Evolutionary conservation across 2,888 invertebrate species (phyloP).

Genomic region (Dexiosoma caninum): DNA sequence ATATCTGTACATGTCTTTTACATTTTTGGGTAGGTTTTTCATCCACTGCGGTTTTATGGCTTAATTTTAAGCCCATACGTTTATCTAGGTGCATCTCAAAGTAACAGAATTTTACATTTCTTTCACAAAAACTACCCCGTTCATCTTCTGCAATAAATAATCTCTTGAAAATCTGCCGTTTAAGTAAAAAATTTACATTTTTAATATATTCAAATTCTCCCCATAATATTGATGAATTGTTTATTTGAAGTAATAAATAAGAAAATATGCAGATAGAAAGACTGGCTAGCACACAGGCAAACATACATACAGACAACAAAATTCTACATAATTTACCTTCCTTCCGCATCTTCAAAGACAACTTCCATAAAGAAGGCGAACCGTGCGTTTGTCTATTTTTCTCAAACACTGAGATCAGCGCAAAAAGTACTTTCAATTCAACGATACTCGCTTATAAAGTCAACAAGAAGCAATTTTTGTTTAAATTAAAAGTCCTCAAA

Average conservation of each 20-base stretch:
- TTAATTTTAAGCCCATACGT: too few relatives aligned
- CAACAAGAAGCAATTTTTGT: conserved; percentile 1
- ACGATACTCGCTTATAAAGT: conserved; percentile 2
- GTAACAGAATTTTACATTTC: too few relatives aligned
- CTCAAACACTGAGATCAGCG: not conserved
- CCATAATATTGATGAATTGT: conserved; percentile 45
- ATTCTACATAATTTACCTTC: conserved; percentile 28
- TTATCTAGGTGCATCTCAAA: too few relatives aligned
- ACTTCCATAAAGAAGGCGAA: not conserved
- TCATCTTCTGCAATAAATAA: not conserved
- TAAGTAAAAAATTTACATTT: conserved; percentile 21
- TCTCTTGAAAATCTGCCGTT: not conserved
- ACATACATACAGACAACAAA: too few relatives aligned
- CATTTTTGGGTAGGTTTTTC: too few relatives aligned
- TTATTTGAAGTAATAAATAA: conserved; percentile 4
- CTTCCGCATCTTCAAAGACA: conserved; percentile 4
- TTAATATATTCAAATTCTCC: conserved; percentile 38
- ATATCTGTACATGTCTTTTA: too few relatives aligned
- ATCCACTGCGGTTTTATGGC: too few relatives aligned
- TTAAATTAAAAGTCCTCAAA: conserved; percentile 6
- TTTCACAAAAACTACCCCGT: not conserved
- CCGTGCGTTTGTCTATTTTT: not conserved
- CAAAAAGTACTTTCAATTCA: conserved; percentile 14
- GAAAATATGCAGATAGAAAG: not conserved
- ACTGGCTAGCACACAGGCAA: too few relatives aligned